These are phyloP conservation scores for Eubasilissa splendida DNA, from an alignment of 2,888 invertebrate genomes.

Conservation along the genomic window DNA sequence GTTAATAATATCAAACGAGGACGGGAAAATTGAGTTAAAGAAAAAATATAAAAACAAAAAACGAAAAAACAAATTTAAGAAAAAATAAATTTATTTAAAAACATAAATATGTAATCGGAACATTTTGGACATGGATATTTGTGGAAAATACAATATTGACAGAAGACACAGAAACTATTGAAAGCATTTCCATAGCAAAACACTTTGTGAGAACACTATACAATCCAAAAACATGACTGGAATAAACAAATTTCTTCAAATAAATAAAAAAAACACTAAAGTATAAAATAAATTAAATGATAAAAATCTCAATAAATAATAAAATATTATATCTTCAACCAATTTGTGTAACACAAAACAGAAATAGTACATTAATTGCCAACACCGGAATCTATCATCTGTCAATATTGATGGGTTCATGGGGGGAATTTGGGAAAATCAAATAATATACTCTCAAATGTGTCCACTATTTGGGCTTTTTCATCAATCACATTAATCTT, in stretches of 20 bases:
- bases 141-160: constrained; percentile 58
- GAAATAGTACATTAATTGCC: constrained; percentile 60
- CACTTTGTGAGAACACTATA: constrained; percentile 42
- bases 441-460: constrained; percentile 18
- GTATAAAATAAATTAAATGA: constrained; percentile 70
- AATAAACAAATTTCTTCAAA: constrained; percentile 63
- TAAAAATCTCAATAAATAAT: constrained; percentile 69
- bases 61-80: constrained; percentile 50
- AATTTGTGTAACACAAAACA: constrained; percentile 65
- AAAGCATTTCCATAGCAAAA: constrained; percentile 26
- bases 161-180: constrained; percentile 51
- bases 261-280: constrained; percentile 72
- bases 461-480: too few species aligned
- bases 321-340: constrained; percentile 61
- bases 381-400: constrained; percentile 71
- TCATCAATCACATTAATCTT: too few species aligned
- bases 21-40: constrained; percentile 24
- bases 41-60: constrained; percentile 53
- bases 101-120: constrained; percentile 50
- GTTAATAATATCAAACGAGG: constrained; percentile 30
- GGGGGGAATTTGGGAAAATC: constrained; percentile 5
- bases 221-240: constrained; percentile 61
- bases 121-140: constrained; percentile 54
- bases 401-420: constrained; percentile 69
- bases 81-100: constrained; percentile 58